Percentiles rank a stretch among this genome's conserved stretches.
These are phyloP conservation scores for Zoroaster sp. DNA, from an alignment of 53 echinoderm and acorn worm genomes.

Conservation along the genomic window DNA sequence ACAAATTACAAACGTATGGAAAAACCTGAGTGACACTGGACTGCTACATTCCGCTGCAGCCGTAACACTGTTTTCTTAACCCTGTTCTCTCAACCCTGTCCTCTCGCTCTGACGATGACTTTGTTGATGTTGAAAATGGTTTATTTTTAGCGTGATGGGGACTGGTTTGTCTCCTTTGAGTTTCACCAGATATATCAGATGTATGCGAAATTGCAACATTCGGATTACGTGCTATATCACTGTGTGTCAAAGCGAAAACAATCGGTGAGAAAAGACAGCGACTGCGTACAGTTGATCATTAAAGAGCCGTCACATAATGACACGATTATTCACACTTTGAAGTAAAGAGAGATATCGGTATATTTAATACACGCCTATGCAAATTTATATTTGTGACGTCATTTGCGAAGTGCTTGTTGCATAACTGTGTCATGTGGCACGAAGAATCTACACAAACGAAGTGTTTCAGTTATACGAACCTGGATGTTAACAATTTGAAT, in stretches of 20 bases:
- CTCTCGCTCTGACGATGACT: neutral
- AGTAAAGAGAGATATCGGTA: too few species aligned
- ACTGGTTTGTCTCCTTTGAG: neutral
- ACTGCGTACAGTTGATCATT: neutral
- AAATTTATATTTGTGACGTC: too few species aligned
- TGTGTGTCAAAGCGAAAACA: slow-evolving; percentile 4
- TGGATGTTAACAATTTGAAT: too few species aligned
- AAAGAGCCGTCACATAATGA: neutral
- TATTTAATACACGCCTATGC: neutral
- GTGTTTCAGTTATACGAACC: too few species aligned
- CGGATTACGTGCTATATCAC: neutral
- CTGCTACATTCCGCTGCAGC: neutral
- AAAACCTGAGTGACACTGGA: neutral
- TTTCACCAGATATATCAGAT: neutral
- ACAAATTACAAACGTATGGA: neutral
- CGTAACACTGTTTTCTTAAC: neutral
- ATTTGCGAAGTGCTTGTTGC: too few species aligned
- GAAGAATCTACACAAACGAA: too few species aligned
- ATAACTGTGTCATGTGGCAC: too few species aligned
- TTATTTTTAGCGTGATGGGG: slow-evolving; percentile 26
- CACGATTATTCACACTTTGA: too few species aligned
- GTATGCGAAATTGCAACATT: neutral
- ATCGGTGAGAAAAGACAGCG: slow-evolving; percentile 12
- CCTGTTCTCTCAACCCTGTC: slow-evolving; percentile 11
- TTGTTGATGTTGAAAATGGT: neutral